Base-by-base conservation (phyloP, 1,140 invertebrate species). In the Drosophila kanapiae region DNA sequence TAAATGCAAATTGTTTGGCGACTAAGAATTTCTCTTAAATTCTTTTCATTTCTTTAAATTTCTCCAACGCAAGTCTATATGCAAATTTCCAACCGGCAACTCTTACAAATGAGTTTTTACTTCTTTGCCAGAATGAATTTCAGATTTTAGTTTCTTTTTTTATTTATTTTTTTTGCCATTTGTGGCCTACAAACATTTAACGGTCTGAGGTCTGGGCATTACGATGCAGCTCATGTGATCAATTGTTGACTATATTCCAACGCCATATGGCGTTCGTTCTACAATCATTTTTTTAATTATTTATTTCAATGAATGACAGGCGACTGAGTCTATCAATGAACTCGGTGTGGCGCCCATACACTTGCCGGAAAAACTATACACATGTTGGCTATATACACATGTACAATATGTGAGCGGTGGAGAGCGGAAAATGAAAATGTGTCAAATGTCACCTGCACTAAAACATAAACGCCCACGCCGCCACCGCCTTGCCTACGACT, bases 361-460 rank as follows among this genome's bases (percentile, higher is more conserved):
- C 68, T 51, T 54, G 35, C 40, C 64, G 59, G 13, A 63, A 11
- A 49, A 54, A 65, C 23, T 42, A 60, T 5, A 40, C 18, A 48
- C n/a, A 57, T 35, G 3, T n/a, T 8, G 18, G 8, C n/a, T 11
- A 10, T 13, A 23, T 4, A n/a, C n/a, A n/a, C n/a, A n/a, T n/a
- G 51, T 7, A 40, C 43, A 47, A 60, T 54, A 10, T 23, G 27
- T 18, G 35, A 61, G 6, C 48, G 16, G 51, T 14, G 51, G 33
- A 37, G 51, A 54, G 33, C 10, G 51, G 51, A 37, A 54, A 54
- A 54, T 53, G 58, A 76, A 80, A 76, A 86, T 84, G 84, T 85
- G 78, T 80, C 76, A 83, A 83, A 83, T 71, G 65, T 81, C 67
- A 86, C 68, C 82, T 78, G 65, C 81, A 51, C 42, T 23, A 13